Evolutionary conservation across 2,113 vertebrate species (phyloP).

Genomic region (Hyaena hyaena): DNA sequence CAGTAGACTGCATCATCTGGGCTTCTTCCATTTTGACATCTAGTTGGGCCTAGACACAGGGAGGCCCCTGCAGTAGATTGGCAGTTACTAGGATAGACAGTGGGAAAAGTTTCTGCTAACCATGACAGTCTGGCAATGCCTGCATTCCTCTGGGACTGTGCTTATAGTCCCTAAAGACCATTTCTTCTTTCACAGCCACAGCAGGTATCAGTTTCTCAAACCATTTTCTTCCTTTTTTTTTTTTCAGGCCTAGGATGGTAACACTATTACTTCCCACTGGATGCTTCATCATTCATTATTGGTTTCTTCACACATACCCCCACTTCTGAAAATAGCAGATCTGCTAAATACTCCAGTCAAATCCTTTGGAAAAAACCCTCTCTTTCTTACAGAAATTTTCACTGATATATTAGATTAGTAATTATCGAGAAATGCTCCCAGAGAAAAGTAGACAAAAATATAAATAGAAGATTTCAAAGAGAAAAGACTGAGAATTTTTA

Average conservation of each 20-base stretch:
- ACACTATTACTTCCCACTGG: neutral
- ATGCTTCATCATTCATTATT: neutral
- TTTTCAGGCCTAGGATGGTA: neutral
- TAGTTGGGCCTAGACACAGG: neutral
- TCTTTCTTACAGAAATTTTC: neutral
- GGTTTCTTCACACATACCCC: neutral
- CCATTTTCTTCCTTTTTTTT: neutral
- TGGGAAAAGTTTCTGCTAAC: neutral
- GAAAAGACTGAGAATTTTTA: neutral
- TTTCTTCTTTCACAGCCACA: neutral
- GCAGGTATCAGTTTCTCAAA: neutral
- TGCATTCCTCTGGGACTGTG: neutral
- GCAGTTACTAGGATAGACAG: neutral
- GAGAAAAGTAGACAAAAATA: neutral
- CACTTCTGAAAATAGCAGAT: neutral
- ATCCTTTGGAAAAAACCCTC: neutral
- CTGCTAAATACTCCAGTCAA: neutral
- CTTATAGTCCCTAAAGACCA: neutral
- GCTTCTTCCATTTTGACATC: neutral
- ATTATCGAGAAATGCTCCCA: neutral
- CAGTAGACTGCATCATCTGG: neutral
- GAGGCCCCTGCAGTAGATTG: neutral
- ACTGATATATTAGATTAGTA: neutral
- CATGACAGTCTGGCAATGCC: neutral
- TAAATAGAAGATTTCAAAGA: neutral